Evolutionary conservation across 2,888 invertebrate genomes (phyloP).

Genomic region (Phortica magna): DNA sequence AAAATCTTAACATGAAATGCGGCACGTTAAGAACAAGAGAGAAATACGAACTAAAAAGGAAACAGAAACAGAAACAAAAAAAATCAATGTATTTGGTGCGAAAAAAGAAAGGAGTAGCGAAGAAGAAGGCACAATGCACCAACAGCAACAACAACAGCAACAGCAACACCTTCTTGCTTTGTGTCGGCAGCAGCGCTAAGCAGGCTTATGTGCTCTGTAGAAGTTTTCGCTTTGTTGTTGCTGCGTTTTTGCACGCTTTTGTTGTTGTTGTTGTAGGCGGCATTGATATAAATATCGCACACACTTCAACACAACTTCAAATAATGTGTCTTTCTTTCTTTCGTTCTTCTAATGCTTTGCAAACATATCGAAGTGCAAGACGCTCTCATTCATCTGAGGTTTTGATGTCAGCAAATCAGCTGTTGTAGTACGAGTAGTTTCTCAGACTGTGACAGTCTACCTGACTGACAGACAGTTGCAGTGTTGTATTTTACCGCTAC

Average conservation of each 20-base stretch:
- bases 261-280: constrained; percentile 43
- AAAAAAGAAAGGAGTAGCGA: constrained; percentile 30
- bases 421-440: constrained; percentile 13
- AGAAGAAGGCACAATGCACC: constrained; percentile 17
- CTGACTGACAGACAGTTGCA: constrained; percentile 36
- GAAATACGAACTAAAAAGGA: not conserved
- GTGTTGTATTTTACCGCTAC: constrained; percentile 33
- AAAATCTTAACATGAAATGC: constrained; percentile 60
- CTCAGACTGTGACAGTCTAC: not conserved
- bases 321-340: constrained; percentile 16
- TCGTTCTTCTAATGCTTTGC: constrained; percentile 44
- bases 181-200: constrained; percentile 10
- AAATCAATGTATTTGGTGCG: constrained; percentile 13
- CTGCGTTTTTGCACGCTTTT: constrained; percentile 15
- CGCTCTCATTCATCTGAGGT: constrained; percentile 41
- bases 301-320: not conserved
- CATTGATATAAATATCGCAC: constrained; percentile 26
- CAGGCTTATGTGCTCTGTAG: constrained; percentile 23
- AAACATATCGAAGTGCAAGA: constrained; percentile 18
- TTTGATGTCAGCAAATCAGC: constrained; percentile 37
- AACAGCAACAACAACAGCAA: not conserved
- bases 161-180: constrained; percentile 29
- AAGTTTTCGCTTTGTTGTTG: not conserved
- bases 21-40: constrained; percentile 10
- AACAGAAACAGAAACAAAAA: not conserved